Conservation (phyloP, 1,140 invertebrate genomes). For the Bombus waltoni region DNA sequence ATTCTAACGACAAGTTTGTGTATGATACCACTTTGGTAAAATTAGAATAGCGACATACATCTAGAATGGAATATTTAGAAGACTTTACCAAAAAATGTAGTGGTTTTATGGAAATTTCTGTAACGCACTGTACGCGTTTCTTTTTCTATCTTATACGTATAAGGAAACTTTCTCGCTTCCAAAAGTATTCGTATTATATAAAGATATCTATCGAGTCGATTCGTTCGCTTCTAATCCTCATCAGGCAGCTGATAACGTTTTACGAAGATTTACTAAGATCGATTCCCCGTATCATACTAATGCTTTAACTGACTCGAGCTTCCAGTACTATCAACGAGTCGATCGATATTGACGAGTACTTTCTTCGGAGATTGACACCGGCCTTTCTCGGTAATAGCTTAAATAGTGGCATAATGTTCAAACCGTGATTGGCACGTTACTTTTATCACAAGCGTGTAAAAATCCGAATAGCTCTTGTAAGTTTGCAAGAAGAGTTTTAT, state of each 20-base stretch:
- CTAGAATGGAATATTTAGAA: no score
- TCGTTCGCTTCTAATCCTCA: background rate
- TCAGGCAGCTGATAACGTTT: conserved; percentile 23
- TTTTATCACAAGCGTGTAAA: background rate
- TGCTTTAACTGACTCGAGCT: conserved; percentile 9
- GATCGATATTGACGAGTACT: conserved; percentile 62
- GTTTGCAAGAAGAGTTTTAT: background rate
- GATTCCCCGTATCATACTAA: conserved; percentile 19
- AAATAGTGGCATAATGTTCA: conserved; percentile 15
- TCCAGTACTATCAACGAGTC: conserved; percentile 35
- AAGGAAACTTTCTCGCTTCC: no score
- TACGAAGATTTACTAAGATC: conserved; percentile 19
- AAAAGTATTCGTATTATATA: no score
- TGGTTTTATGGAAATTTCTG: no score
- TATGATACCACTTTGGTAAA: no score
- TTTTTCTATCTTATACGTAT: no score
- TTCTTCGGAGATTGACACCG: conserved; percentile 17
- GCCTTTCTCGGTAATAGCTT: background rate
- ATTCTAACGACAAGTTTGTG: no score
- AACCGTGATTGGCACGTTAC: background rate
- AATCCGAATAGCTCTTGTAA: background rate
- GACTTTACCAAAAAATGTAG: no score
- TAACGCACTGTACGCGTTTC: no score
- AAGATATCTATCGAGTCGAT: no score
- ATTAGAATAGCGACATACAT: no score